phyloP scores from a whole-genome alignment of 2,888 invertebrate genomes.

The Actias luna region DNA sequence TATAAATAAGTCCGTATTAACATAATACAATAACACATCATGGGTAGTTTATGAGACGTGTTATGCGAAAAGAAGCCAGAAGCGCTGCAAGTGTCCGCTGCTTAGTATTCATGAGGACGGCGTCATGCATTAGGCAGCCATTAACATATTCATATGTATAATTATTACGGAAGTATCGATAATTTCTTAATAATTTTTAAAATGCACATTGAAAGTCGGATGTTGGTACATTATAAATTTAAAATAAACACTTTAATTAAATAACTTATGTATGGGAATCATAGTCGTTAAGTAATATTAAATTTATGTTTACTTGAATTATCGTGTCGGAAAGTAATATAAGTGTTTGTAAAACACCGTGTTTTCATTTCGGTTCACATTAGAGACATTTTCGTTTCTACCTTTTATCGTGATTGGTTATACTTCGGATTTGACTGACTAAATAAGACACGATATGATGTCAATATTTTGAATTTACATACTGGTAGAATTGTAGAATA shows the following conservation, averaged over 20 bases:
- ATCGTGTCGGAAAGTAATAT: neutral
- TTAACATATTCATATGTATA: conserved; percentile 20
- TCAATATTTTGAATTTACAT: too few species aligned
- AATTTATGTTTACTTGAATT: neutral
- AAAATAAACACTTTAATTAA: neutral
- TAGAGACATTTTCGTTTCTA: neutral
- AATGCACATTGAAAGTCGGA: conserved; percentile 1
- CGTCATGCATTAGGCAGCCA: conserved; percentile 44
- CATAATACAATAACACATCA: conserved; percentile 60
- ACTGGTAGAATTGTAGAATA: too few species aligned
- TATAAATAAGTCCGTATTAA: conserved; percentile 51
- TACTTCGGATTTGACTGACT: too few species aligned
- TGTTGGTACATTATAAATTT: neutral
- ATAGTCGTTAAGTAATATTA: neutral
- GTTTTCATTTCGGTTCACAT: neutral
- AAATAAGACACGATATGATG: too few species aligned
- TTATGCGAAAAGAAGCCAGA: conserved; percentile 59
- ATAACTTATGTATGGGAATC: neutral
- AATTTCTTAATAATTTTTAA: conserved; percentile 5
- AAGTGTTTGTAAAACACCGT: neutral
- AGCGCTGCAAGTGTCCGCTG: conserved; percentile 61
- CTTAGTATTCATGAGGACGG: conserved; percentile 63
- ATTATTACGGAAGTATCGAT: conserved; percentile 13
- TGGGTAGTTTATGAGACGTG: conserved; percentile 47
- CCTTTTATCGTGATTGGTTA: neutral